Conservation (phyloP, 2,797 vertebrate species). For the Sebastes matsubarae region DNA sequence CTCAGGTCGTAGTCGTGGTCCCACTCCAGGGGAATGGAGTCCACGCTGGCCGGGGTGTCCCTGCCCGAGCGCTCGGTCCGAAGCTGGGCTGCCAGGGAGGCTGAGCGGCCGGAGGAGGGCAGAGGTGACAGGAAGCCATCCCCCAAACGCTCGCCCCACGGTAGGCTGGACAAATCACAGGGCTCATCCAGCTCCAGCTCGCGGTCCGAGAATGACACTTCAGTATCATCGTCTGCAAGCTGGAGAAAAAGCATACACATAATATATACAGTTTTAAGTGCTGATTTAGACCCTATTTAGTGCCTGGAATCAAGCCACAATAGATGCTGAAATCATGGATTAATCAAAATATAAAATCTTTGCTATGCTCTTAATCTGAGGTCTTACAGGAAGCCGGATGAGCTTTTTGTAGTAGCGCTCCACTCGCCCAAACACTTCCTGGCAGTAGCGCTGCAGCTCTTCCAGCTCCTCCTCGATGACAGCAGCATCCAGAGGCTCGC, state of each 20-base stretch:
- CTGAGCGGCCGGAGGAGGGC: conserved; percentile 92
- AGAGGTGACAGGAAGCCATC: conserved; percentile 89
- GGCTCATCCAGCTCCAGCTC: conserved; percentile 94
- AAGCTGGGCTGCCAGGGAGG: conserved; percentile 88
- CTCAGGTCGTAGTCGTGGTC: conserved; percentile 98
- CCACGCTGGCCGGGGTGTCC: conserved; percentile 95
- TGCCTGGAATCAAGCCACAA: background rate
- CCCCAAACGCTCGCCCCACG: conserved; percentile 86
- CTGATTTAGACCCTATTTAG: background rate
- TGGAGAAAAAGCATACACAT: conserved; percentile 48
- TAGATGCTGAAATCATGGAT: background rate
- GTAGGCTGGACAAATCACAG: conserved; percentile 87
- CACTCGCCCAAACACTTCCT: conserved; percentile 96
- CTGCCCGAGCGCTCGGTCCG: conserved; percentile 91
- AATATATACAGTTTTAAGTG: background rate
- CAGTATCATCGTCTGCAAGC: conserved; percentile 93
- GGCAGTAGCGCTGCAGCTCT: conserved; percentile 93
- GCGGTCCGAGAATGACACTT: conserved; percentile 89
- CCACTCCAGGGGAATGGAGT: conserved; percentile 99
- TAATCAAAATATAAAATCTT: background rate
- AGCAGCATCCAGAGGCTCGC: conserved; percentile 92
- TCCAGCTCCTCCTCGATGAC: conserved; percentile 97
- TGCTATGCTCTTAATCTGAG: background rate
- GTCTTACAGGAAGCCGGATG: conserved; percentile 90
- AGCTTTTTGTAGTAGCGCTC: conserved; percentile 96